Evolutionary conservation across 2,888 invertebrate genomes (phyloP).

Genomic region (Caenorhabditis sp.): DNA sequence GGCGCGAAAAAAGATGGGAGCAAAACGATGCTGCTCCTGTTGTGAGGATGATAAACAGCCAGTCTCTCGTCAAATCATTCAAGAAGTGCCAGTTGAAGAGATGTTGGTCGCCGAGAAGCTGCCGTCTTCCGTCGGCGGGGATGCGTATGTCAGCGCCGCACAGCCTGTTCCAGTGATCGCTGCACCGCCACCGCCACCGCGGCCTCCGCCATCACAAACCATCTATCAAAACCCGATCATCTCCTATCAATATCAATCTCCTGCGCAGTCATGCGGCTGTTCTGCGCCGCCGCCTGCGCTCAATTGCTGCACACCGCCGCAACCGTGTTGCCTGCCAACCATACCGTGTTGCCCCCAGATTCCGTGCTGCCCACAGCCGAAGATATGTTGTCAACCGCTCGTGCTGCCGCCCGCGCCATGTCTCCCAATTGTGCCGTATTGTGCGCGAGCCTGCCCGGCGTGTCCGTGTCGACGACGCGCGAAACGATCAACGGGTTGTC

Average conservation of each 20-base stretch:
- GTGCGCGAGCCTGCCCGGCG: conserved; percentile 32
- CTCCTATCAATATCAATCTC: conserved; percentile 16
- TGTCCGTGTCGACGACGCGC: conserved; percentile 34
- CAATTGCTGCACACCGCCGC: conserved; percentile 28
- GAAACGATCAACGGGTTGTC: conserved; percentile 9
- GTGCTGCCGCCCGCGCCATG: conserved; percentile 5
- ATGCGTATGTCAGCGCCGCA: neutral
- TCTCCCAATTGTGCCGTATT: conserved; percentile 18
- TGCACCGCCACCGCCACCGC: neutral
- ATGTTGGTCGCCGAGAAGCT: neutral
- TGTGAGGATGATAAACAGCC: conserved; percentile 32
- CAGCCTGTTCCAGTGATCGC: neutral
- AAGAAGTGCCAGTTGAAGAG: neutral
- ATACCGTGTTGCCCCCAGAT: conserved; percentile 36
- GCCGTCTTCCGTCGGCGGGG: neutral
- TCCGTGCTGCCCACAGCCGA: conserved; percentile 38
- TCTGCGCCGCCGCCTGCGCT: conserved; percentile 14
- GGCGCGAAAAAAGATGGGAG: conserved; percentile 8
- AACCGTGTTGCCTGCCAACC: conserved; percentile 28
- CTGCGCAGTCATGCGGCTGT: conserved; percentile 18
- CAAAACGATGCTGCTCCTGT: conserved; percentile 23
- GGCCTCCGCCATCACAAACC: neutral
- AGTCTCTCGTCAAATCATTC: conserved; percentile 12
- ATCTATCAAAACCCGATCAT: conserved; percentile 26
- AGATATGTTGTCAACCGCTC: conserved; percentile 34